Percentiles rank a stretch among this genome's conserved stretches.
Evolutionary conservation across 2,797 vertebrate genomes (phyloP).

Genomic region (Dipus sagitta): DNA sequence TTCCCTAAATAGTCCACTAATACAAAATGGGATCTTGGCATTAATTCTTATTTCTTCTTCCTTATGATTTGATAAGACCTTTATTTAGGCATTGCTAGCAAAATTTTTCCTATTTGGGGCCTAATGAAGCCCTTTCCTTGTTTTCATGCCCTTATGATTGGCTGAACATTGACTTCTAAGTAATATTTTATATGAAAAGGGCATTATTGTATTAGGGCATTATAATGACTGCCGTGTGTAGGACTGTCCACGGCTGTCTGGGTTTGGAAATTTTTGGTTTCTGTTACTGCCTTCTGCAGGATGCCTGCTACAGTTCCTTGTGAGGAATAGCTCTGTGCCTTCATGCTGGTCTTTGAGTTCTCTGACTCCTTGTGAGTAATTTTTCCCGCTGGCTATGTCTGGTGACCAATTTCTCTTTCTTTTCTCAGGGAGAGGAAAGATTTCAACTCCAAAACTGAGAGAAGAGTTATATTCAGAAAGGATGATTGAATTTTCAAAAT

Average conservation of each 20-base stretch:
- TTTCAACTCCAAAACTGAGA: not conserved
- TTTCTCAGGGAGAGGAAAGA: not conserved
- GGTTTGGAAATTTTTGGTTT: constrained; percentile 54
- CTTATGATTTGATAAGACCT: not conserved
- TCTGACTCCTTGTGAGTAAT: not conserved
- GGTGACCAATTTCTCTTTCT: not conserved
- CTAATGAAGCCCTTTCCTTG: not conserved
- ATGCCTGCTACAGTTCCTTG: not conserved
- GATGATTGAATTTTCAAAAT: constrained; percentile 31
- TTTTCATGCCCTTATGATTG: constrained; percentile 28
- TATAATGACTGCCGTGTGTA: constrained; percentile 1
- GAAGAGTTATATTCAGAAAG: not conserved
- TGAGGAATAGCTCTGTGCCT: not conserved
- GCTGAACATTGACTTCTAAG: not conserved
- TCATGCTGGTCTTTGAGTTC: not conserved
- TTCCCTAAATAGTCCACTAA: constrained; percentile 48
- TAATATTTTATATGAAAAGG: constrained; percentile 45
- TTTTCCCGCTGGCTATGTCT: not conserved
- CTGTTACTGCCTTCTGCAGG: constrained; percentile 44
- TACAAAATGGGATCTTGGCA: not conserved
- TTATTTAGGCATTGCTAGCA: not conserved
- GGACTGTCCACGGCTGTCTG: not conserved
- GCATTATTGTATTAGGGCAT: constrained; percentile 6
- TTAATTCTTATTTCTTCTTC: constrained; percentile 28
- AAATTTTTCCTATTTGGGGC: not conserved